phyloP scores from a whole-genome alignment of 2,797 vertebrate genomes.

The Nothura maculosa region DNA sequence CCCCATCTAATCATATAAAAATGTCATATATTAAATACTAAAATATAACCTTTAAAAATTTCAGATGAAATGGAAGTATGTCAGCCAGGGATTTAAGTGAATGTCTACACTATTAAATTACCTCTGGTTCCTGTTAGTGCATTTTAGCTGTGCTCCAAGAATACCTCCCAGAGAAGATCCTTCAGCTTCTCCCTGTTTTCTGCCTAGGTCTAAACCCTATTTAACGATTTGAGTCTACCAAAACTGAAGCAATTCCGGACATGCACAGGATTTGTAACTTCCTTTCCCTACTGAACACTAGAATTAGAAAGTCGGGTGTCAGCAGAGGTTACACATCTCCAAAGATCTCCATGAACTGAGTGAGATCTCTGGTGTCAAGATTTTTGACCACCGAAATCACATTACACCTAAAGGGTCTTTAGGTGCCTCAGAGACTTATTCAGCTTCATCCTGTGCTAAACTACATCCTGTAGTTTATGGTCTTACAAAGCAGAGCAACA shows the following conservation, averaged over 20 bases:
- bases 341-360: neutral
- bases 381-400: neutral
- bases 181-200: neutral
- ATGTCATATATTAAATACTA: neutral
- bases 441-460: neutral
- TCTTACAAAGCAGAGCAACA: neutral
- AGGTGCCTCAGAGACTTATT: neutral
- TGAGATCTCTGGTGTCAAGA: neutral
- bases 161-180: neutral
- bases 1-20: neutral
- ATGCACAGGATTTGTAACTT: neutral
- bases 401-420: neutral
- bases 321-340: neutral
- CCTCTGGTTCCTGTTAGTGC: neutral
- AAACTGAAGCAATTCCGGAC: neutral
- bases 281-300: neutral
- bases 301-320: neutral
- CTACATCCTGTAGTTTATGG: neutral
- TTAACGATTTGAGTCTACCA: neutral
- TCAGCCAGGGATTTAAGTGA: neutral
- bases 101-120: neutral
- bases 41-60: neutral
- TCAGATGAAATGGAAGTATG: neutral
- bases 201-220: neutral
- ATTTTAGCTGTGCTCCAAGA: neutral